Evolutionary conservation across 1,140 invertebrate genomes (phyloP).

Genomic region (Sitobion miscanthi): DNA sequence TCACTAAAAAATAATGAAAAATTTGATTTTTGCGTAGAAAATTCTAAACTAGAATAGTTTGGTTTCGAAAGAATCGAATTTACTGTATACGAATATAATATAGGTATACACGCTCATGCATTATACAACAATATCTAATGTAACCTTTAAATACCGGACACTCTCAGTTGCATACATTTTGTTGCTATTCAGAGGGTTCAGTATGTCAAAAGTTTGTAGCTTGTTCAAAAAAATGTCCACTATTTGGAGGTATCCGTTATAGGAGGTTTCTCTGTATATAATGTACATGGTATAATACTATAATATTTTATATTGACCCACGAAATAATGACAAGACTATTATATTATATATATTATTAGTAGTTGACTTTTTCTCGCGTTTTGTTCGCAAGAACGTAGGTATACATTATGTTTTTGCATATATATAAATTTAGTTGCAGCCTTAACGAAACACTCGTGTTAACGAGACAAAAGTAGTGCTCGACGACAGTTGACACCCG

Average conservation of each 20-base stretch:
- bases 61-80: too few species aligned
- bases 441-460: slow-evolving; percentile 33
- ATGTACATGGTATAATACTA: too few species aligned
- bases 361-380: neutral
- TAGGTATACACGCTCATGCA: too few species aligned
- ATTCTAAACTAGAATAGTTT: too few species aligned
- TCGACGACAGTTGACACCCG: neutral
- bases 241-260: neutral
- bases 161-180: too few species aligned
- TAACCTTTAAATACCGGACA: too few species aligned
- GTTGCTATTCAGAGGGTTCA: too few species aligned
- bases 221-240: too few species aligned
- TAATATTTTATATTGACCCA: neutral
- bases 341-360: neutral
- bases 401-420: neutral
- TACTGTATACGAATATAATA: too few species aligned
- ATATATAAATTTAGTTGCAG: neutral
- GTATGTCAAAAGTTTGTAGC: too few species aligned
- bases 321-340: neutral
- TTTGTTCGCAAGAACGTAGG: neutral
- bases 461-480: slow-evolving; percentile 31
- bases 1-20: neutral
- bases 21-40: neutral
- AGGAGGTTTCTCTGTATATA: neutral
- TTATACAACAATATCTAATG: too few species aligned